Conservation (phyloP, 1,140 invertebrate genomes). For the Drosophila arizonae region DNA sequence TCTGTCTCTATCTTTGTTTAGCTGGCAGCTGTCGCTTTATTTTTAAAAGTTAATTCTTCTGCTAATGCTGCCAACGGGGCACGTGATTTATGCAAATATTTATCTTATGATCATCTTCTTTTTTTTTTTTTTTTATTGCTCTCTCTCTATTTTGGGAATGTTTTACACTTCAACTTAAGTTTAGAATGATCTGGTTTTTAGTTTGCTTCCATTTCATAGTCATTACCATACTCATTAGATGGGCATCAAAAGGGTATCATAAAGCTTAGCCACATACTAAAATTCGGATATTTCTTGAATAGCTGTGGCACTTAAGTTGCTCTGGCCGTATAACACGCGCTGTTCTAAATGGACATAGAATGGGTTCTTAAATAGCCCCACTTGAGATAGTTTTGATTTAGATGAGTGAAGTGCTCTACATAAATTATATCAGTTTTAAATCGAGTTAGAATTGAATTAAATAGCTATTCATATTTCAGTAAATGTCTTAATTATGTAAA, state of each 20-base stretch:
- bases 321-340: too few species aligned
- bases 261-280: too few species aligned
- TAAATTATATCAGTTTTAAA: too few species aligned
- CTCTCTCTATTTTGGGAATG: background rate
- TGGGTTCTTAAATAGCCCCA: too few species aligned
- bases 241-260: background rate
- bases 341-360: too few species aligned
- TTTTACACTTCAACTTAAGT: slow-evolving; percentile 17
- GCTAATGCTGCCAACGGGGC: slow-evolving; percentile 37
- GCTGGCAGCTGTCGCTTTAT: slow-evolving; percentile 35
- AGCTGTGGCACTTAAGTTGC: too few species aligned
- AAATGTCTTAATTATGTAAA: too few species aligned
- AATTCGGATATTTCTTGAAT: too few species aligned
- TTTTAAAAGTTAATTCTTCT: slow-evolving; percentile 46
- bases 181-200: slow-evolving; percentile 34
- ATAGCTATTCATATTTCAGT: too few species aligned
- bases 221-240: background rate
- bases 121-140: background rate
- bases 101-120: slow-evolving; percentile 2
- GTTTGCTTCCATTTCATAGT: slow-evolving; percentile 33
- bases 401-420: too few species aligned
- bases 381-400: too few species aligned
- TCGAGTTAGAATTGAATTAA: too few species aligned
- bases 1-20: slow-evolving; percentile 10
- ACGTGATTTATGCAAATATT: slow-evolving; percentile 73